phyloP scores from a whole-genome alignment of 2,888 invertebrate species.

The Apoda limacodes region DNA sequence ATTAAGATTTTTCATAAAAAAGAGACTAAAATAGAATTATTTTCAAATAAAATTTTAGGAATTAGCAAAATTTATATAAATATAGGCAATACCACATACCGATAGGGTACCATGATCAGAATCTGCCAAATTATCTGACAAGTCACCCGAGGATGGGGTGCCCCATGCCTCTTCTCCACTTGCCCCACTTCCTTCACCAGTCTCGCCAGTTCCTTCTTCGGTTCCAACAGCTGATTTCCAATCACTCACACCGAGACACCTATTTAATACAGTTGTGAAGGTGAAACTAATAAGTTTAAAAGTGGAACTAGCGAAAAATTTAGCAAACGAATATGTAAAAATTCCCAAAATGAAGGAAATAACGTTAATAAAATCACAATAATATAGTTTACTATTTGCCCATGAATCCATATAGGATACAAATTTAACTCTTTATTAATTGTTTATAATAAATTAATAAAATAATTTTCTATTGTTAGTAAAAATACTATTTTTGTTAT shows the following conservation, averaged over 20 bases:
- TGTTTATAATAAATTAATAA: too few relatives aligned
- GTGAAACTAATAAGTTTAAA: too few relatives aligned
- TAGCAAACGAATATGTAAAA: too few relatives aligned
- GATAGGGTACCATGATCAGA: slow-evolving; percentile 76
- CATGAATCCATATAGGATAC: too few relatives aligned
- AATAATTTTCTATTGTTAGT: too few relatives aligned
- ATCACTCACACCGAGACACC: slow-evolving; percentile 68
- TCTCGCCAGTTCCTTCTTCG: slow-evolving; percentile 74
- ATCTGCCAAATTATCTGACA: slow-evolving; percentile 79
- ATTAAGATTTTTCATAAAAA: neutral
- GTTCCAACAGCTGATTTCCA: slow-evolving; percentile 62
- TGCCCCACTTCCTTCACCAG: slow-evolving; percentile 84
- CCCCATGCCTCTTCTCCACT: slow-evolving; percentile 92
- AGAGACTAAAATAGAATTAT: neutral
- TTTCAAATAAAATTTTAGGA: slow-evolving; percentile 1
- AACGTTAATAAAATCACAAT: too few relatives aligned
- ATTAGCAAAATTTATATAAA: neutral
- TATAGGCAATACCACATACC: slow-evolving; percentile 41
- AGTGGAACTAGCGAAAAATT: too few relatives aligned
- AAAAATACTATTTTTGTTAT: too few relatives aligned
- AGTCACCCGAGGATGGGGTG: slow-evolving; percentile 87
- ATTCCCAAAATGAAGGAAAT: too few relatives aligned
- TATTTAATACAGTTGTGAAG: too few relatives aligned
- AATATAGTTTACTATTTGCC: too few relatives aligned
- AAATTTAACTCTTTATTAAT: too few relatives aligned